Evolutionary conservation across 2,888 invertebrate species (phyloP), one percentile per base, ranked within the genome.

Genomic region (Sarcophaga subvicina): DNA sequence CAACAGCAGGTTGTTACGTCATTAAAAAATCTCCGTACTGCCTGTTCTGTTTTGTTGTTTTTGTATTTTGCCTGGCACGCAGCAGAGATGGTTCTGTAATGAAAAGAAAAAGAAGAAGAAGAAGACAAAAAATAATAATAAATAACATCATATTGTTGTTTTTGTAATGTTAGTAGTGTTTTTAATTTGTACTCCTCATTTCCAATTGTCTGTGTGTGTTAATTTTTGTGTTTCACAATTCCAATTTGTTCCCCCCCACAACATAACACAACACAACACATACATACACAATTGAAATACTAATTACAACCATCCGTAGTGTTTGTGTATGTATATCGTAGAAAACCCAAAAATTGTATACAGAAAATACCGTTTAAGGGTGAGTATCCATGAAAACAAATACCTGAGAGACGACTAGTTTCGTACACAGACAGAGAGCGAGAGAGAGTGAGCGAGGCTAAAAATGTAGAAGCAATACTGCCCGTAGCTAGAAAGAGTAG

Each of bases 111-210:
- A 54, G 37, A 78, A 64, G 6, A 62, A 82, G 37, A 37, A 2
- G 8, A 37, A 37, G 37, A 37, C 27, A 82, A 62, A 66, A 81
- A 63, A 81, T 45, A 45, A 27, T n/a, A 59, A 8, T 12, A 54
- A 54, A 54, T 14, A 54, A 54, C 54, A 54, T 37, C n/a, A 27
- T 71, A 25, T 63, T 49, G 27, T 62, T 80, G 12, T 64, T 83
- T 73, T 84, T 49, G 17, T 54, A 54, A 54, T 54, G 54, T 54
- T 84, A 80, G 87, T 84, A 87, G 87, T 87, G 81, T 81, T 87
- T 87, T 87, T 87, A 87, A 84, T 87, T 87, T 87, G 27, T 87
- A 79, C 87, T 84, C 84, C 87, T 82, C 72, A 54, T 84, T 63
- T 81, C 54, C 59, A 71, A 76, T 84, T 84, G 81, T 72, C n/a